phyloP scores from a whole-genome alignment of 2,113 vertebrate species.

The Gasterosteus aculeatus region DNA sequence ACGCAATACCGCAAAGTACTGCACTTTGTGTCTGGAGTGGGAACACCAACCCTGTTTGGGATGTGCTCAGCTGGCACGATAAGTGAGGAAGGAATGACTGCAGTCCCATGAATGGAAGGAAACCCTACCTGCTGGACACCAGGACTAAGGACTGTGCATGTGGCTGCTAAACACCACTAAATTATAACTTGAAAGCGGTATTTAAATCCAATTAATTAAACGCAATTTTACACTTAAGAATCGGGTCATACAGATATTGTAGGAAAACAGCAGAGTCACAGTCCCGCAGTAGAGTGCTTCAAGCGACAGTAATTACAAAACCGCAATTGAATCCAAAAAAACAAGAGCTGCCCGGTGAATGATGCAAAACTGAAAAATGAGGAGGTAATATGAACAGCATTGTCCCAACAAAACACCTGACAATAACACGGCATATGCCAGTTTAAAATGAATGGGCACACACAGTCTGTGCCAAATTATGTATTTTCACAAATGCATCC shows the following conservation, averaged over 20 bases:
- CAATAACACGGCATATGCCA: constrained; percentile 23
- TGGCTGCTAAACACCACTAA: constrained; percentile 33
- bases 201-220: no score
- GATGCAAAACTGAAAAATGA: constrained; percentile 42
- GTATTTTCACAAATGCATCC: constrained; percentile 32
- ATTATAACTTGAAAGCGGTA: constrained; percentile 49
- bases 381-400: constrained; percentile 41
- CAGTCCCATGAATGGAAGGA: constrained; percentile 40
- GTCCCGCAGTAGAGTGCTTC: no score
- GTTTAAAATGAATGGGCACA: constrained; percentile 19
- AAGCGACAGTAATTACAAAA: constrained; percentile 59
- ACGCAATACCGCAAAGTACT: constrained; percentile 46
- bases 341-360: constrained; percentile 22
- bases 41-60: constrained; percentile 36
- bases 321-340: constrained; percentile 47
- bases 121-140: constrained; percentile 39
- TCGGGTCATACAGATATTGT: no score
- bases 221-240: no score
- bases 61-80: constrained; percentile 51
- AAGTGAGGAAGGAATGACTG: constrained; percentile 33
- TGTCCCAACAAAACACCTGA: constrained; percentile 47
- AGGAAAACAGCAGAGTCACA: no score
- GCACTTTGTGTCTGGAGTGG: constrained; percentile 41
- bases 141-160: constrained; percentile 5
- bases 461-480: constrained; percentile 29